Conservation (phyloP, 2,113 vertebrate species). For the human region DNA sequence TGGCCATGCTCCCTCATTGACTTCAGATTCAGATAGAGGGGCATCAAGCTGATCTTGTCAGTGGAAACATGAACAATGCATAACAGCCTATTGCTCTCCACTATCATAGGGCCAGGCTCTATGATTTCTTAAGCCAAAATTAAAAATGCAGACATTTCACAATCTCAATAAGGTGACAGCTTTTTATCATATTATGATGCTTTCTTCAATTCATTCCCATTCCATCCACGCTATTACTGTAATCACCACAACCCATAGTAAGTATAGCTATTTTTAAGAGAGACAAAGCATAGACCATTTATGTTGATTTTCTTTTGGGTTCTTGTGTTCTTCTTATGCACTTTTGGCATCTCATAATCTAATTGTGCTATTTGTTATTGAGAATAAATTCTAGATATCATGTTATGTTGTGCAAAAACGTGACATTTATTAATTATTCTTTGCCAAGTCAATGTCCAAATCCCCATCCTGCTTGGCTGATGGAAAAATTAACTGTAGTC, state of each 20-base stretch:
- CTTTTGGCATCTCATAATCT: not conserved
- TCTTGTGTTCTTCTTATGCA: not conserved
- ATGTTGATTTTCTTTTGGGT: not conserved
- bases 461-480: not conserved
- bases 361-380: not conserved
- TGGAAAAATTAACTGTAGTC: not conserved
- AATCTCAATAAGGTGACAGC: not conserved
- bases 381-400: not conserved
- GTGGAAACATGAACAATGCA: not conserved
- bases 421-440: not conserved
- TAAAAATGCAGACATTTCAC: not conserved
- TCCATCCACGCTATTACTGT: not conserved
- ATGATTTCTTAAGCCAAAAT: not conserved
- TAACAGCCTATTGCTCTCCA: not conserved
- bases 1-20: not conserved
- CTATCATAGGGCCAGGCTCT: not conserved
- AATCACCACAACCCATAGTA: not conserved
- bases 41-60: not conserved
- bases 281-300: not conserved
- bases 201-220: not conserved
- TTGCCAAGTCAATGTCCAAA: not conserved
- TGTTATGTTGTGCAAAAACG: not conserved
- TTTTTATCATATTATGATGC: not conserved
- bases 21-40: not conserved
- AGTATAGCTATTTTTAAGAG: not conserved